Base-by-base conservation (phyloP, 2,888 invertebrate genomes). In the Polydrusus cervinus region DNA sequence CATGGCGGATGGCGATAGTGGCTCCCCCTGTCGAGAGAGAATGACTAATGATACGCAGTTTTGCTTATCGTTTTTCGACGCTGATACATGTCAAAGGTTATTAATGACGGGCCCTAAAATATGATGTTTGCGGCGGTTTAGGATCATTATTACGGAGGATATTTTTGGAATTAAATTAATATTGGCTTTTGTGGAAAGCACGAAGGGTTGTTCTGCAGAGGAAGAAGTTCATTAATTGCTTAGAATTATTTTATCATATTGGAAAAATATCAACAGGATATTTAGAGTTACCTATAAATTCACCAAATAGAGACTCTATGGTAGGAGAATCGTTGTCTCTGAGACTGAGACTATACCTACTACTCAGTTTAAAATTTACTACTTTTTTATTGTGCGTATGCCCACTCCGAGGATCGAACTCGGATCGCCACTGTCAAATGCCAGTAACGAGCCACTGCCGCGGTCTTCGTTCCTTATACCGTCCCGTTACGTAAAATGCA, bases 1-100 rank as follows among this genome's bases (percentile, higher is more conserved):
- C 74, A 74, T 34, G 18, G 43, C 34, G 38, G 72, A 45, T 18
- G 18, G 65, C 67, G 74, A 38, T 64, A 70, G 70, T 65, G 74
- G 74, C 68, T 69, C 74, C 70, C 69, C 70, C 74, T 74, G 70
- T 74, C 74, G 65, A 68, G 53, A 53, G 51, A 60, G 70, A 67
- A 73, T 76, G 76, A 76, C 73, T 73, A 76, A 76, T 49, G 73
- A 73, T 67, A 66, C 70, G 70, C 72, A 69, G 72, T 76, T 74
- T 76, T 76, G 76, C 73, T 73, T 76, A 73, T 76, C 76, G 73
- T 73, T 76, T 76, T 76, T 73, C 65, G 65, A 66, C 76, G 76
- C 64, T 65, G 73, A 76, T 72, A 76, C 73, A 66, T 74, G 76
- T 76, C 76, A 74, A 76, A 76, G 70, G 76, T 76, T 70, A 76